These are phyloP conservation scores for Pardosa pseudoannulata DNA, from an alignment of 2,888 invertebrate species.

Conservation along the genomic window DNA sequence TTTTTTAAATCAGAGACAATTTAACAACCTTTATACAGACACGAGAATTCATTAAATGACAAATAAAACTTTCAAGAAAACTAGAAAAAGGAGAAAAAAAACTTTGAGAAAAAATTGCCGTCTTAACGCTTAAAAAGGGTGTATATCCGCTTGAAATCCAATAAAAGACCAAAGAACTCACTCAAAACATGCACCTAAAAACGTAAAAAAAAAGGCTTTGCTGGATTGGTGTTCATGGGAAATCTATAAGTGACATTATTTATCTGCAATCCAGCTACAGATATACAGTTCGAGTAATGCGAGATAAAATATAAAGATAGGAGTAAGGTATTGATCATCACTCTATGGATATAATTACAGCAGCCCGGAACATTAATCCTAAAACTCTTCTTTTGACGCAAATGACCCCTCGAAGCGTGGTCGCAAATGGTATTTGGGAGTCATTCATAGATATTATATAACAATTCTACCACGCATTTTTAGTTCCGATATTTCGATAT, in stretches of 20 bases:
- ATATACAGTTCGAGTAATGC: constrained; percentile 55
- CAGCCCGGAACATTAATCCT: constrained; percentile 58
- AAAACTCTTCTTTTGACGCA: constrained; percentile 65
- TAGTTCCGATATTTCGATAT: constrained; percentile 5
- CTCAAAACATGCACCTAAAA: constrained; percentile 38
- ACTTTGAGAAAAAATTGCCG: not conserved
- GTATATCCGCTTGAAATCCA: constrained; percentile 31
- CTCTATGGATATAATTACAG: constrained; percentile 70
- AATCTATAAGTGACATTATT: constrained; percentile 66
- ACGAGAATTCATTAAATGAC: no score
- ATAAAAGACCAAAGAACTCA: constrained; percentile 33
- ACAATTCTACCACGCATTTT: constrained; percentile 31
- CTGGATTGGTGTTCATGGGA: constrained; percentile 57
- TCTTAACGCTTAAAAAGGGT: not conserved
- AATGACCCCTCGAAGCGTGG: constrained; percentile 54
- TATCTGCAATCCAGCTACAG: constrained; percentile 51
- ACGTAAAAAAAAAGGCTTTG: constrained; percentile 29
- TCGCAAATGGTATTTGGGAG: constrained; percentile 64
- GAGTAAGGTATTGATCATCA: constrained; percentile 59
- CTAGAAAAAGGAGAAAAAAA: no score
- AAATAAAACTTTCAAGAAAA: no score
- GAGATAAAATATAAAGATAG: constrained; percentile 67
- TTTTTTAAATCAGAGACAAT: no score
- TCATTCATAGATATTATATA: constrained; percentile 48
- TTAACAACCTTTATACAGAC: no score